Evolutionary conservation across 2,113 vertebrate species (phyloP), one percentile per base, ranked within the genome.

Genomic region (Muntiacus muntjak): DNA sequence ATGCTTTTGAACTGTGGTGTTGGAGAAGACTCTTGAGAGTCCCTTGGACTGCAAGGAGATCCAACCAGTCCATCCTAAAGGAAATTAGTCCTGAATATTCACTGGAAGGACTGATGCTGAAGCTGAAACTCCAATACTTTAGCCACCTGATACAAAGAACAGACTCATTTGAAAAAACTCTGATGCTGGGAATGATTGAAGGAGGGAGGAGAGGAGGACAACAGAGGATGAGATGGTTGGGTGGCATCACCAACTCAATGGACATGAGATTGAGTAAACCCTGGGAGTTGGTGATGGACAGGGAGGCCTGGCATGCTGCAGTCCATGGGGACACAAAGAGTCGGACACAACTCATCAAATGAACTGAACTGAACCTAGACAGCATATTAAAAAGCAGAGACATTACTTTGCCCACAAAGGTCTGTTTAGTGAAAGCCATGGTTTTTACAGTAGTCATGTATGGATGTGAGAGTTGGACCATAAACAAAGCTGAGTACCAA

Each of bases 291-390:
- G n/a, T 36, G 17, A 71, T 71, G n/a, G n/a, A 36, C 10, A 23
- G 67, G 19, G 64, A 36, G 9, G 64, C n/a, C n/a, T 71, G 67
- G 67, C 2, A 0, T 23, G 67, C 67, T 36, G 64, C 9, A 6
- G 52, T 71, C 17, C 64, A 23, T 71, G n/a, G n/a, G 21, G 9
- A 36, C 4, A 36, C 17, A 36, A 71, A 36, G 9, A 36, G 17
- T 36, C 19, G 0, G 9, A 71, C 19, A 36, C 67, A 6, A 23
- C 9, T 36, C n/a, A 71, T 19, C 1, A 0, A 71, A n/a, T 12
- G 5, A 40, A 40, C n/a, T 71, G 64, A 36, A 36, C 17, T 71
- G n/a, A 71, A 67, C 16, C 33, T n/a, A n/a, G 16, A 10, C 7
- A 19, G 62, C 33, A 67, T 67, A 13, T 50, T 13, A 50, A 13